Evolutionary conservation across 2,797 vertebrate genomes (phyloP).

Genomic region (Remorina albescens): DNA sequence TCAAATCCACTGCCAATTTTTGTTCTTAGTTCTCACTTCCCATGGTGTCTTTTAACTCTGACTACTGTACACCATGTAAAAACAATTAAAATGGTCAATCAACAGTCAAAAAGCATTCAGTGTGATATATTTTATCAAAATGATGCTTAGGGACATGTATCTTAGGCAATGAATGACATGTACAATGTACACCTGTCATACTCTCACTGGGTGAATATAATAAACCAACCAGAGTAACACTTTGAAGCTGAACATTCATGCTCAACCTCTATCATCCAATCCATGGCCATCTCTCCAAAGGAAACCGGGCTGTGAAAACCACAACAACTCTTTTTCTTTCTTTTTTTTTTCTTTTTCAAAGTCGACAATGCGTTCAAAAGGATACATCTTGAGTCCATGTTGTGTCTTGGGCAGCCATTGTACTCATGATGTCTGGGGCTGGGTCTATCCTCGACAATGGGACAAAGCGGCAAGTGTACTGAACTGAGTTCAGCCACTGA

Average conservation of each 20-base stretch:
- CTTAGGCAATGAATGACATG: no score
- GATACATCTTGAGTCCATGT: not conserved
- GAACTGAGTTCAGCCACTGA: slow-evolving; percentile 30
- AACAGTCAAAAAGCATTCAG: not conserved
- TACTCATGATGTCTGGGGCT: slow-evolving; percentile 26
- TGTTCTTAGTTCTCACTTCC: not conserved
- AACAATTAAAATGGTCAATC: not conserved
- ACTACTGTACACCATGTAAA: not conserved
- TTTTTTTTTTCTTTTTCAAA: slow-evolving; percentile 9
- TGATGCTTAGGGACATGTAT: no score
- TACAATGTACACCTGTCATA: no score
- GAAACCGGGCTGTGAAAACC: not conserved
- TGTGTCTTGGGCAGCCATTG: slow-evolving; percentile 4
- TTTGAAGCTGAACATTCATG: not conserved
- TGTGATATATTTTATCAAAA: no score
- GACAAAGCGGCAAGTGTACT: slow-evolving; percentile 62
- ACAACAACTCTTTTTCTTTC: not conserved
- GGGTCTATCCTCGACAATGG: slow-evolving; percentile 18
- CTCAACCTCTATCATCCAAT: no score
- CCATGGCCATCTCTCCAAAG: not conserved
- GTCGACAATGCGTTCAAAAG: slow-evolving; percentile 2
- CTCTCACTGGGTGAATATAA: not conserved
- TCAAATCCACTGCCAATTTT: no score
- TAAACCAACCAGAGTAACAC: not conserved
- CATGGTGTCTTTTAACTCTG: not conserved